Evolutionary conservation across 2,888 invertebrate species (phyloP).

Genomic region (Synanthedon andrenaeformis): DNA sequence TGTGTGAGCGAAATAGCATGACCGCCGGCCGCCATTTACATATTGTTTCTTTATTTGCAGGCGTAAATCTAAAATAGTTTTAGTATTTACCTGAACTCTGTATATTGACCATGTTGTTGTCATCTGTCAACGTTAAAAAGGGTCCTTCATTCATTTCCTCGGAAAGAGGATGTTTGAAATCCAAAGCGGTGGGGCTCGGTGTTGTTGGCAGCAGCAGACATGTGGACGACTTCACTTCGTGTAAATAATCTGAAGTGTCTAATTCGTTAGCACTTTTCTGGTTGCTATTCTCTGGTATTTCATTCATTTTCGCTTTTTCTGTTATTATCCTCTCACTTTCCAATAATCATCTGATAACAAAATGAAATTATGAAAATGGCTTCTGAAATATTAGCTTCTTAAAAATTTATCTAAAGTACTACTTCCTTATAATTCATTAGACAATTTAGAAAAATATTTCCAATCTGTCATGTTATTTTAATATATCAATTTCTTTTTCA

Average conservation of each 20-base stretch:
- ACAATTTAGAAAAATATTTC: too few species aligned
- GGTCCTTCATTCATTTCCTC: conserved; percentile 62
- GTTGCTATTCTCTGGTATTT: conserved; percentile 35
- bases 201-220: conserved; percentile 72
- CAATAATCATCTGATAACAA: background rate
- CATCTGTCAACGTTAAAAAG: conserved; percentile 45
- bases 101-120: conserved; percentile 35
- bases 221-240: conserved; percentile 75
- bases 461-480: too few species aligned
- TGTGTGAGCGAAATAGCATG: too few species aligned
- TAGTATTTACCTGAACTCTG: conserved; percentile 36
- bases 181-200: conserved; percentile 71
- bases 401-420: too few species aligned
- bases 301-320: conserved; percentile 36
- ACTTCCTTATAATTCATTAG: too few species aligned
- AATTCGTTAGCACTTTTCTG: conserved; percentile 33
- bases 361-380: background rate
- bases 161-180: conserved; percentile 71
- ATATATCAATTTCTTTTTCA: too few species aligned
- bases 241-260: conserved; percentile 53
- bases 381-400: too few species aligned
- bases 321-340: background rate
- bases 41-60: too few species aligned
- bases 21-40: too few species aligned
- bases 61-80: too few species aligned